Base-by-base conservation (phyloP, 2,888 invertebrate species). In the Conomelus anceps region DNA sequence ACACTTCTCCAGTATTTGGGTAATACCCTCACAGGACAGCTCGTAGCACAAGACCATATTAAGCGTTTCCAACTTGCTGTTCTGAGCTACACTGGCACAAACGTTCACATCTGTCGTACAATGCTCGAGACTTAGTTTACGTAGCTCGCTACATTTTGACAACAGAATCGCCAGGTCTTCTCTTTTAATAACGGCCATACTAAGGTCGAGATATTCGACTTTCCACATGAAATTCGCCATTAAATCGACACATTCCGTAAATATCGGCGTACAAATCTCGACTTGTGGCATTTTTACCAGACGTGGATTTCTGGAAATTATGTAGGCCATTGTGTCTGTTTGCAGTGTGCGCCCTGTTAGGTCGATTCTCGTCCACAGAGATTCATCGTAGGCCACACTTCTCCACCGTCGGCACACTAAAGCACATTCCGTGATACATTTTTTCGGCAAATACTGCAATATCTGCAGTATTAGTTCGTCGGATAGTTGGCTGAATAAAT, bases 401-500 rank as follows among this genome's bases (percentile, higher is more conserved):
- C 96, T 95, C 95, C 98, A 98, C 91, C 97, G 95, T 92, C 95
- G 95, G 93, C 97, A 97, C 85, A 97, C 96, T 91, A 96, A 93
- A 91, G 96, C 95, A 91, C 96, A 96, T 90, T 95, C 95, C 0
- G 95, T 94, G n/a, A 98, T 93, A 0, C 95, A 94, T 90, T 95
- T 94, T 92, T 98, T 98, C 0, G 98, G 97, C 89, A 98, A 94
- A 96, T 96, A 97, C 91, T 96, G 95, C 92, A 98, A 96, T 89
- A 99, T 96, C 91, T 95, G 95, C 23, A 98, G 94, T 85, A 98
- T 95, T 92, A 98, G 96, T 93, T 98, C 98, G 93, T 98, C 98
- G 0, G 98, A 97, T 11, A 98, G 93, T 7, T 94, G 93, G 22
- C 94, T 94, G 93, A 98, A 98, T 87, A 96, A 95, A 93, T 97